A percentile compares a stretch with the other conserved stretches of the same genome.
phyloP scores from a whole-genome alignment of 2,797 vertebrate genomes.

The Urocyon cinereoargenteus region DNA sequence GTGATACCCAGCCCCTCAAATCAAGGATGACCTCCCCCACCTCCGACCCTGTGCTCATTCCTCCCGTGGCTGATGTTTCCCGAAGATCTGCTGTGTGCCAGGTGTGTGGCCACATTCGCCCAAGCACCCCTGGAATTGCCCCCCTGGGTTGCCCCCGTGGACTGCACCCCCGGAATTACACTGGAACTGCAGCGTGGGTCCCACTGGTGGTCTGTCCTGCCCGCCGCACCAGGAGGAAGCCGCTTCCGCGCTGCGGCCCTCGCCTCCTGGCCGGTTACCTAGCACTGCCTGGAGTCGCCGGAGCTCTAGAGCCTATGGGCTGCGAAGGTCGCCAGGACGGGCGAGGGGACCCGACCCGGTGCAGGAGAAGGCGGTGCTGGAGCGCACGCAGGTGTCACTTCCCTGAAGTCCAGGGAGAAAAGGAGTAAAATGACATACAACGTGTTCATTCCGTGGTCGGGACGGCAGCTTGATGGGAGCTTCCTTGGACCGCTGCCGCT shows the following conservation, averaged over 20 bases:
- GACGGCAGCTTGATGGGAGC: neutral
- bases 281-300: no score
- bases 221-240: no score
- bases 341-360: neutral
- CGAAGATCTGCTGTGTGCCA: neutral
- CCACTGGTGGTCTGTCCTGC: no score
- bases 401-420: neutral
- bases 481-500: neutral
- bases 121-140: neutral
- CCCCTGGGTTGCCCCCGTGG: no score
- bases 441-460: neutral
- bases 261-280: no score
- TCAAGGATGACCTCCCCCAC: neutral
- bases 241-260: no score
- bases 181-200: no score
- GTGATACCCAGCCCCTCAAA: neutral
- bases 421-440: neutral
- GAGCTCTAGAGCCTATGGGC: no score
- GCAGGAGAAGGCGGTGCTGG: neutral
- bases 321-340: no score
- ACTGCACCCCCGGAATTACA: no score
- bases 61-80: neutral
- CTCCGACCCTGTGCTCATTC: neutral
- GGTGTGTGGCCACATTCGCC: neutral
- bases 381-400: neutral